Evolutionary conservation across 2,113 vertebrate species (phyloP).

Genomic region (Myocastor coypus): DNA sequence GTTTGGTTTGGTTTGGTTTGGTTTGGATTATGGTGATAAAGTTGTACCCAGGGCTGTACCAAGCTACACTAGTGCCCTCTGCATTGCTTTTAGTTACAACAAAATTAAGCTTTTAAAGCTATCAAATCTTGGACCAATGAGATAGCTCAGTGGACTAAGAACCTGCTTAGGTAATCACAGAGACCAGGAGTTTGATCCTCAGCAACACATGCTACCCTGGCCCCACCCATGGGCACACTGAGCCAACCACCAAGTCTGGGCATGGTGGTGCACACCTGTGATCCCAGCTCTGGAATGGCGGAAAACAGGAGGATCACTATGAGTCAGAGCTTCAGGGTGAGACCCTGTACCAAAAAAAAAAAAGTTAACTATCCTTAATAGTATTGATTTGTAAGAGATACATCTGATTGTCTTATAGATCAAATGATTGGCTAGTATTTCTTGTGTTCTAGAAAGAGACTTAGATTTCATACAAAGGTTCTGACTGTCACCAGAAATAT

Average conservation of each 20-base stretch:
- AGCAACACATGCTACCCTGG: no score
- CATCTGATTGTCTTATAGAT: background rate
- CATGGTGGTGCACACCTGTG: no score
- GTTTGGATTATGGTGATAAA: background rate
- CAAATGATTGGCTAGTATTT: slow-evolving; percentile 9
- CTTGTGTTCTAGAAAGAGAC: slow-evolving; percentile 1
- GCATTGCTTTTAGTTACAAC: slow-evolving; percentile 13
- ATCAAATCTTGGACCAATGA: background rate
- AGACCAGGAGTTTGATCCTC: no score
- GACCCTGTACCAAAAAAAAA: no score
- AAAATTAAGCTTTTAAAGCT: background rate
- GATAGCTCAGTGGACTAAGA: no score
- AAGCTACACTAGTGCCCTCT: background rate
- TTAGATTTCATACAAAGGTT: background rate
- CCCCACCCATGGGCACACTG: no score
- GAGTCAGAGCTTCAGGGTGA: no score
- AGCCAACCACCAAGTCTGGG: no score
- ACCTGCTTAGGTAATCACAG: no score
- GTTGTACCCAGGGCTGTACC: background rate
- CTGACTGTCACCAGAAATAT: slow-evolving; percentile 16
- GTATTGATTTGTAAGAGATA: background rate
- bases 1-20: no score
- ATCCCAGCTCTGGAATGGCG: no score
- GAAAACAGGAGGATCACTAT: no score
- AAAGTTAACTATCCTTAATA: background rate